phyloP scores from a whole-genome alignment of 2,888 invertebrate species.

The Pterobdella sp. region DNA sequence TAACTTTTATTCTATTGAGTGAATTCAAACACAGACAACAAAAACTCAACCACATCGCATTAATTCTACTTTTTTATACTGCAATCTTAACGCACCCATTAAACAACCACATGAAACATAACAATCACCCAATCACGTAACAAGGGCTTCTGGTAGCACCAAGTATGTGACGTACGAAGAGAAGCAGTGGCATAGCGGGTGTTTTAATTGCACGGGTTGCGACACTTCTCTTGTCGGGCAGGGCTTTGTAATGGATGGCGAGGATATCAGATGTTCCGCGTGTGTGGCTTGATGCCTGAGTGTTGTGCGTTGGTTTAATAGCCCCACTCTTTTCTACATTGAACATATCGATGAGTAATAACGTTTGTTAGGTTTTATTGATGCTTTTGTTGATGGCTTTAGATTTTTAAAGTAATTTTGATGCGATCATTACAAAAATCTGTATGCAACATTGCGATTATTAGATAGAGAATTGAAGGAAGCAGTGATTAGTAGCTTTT shows the following conservation, averaged over 20 bases:
- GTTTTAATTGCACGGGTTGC: conserved; percentile 91
- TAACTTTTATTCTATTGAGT: background rate
- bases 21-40: background rate
- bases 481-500: too few species aligned
- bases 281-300: conserved; percentile 60
- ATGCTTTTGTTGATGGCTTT: too few species aligned
- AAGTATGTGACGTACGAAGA: conserved; percentile 99
- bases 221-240: conserved; percentile 88
- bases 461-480: too few species aligned
- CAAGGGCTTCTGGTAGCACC: conserved; percentile 66
- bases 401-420: too few species aligned
- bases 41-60: background rate
- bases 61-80: background rate
- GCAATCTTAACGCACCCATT: background rate
- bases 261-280: conserved; percentile 95
- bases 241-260: conserved; percentile 95
- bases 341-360: too few species aligned
- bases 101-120: background rate
- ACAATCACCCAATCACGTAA: background rate
- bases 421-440: too few species aligned
- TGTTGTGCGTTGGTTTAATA: too few species aligned
- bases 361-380: too few species aligned
- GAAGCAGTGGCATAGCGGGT: conserved; percentile 98
- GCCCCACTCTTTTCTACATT: too few species aligned
- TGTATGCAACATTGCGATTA: too few species aligned